These are phyloP conservation scores for Coenonympha glycerion DNA, from an alignment of 2,888 invertebrate species.

Conservation along the genomic window DNA sequence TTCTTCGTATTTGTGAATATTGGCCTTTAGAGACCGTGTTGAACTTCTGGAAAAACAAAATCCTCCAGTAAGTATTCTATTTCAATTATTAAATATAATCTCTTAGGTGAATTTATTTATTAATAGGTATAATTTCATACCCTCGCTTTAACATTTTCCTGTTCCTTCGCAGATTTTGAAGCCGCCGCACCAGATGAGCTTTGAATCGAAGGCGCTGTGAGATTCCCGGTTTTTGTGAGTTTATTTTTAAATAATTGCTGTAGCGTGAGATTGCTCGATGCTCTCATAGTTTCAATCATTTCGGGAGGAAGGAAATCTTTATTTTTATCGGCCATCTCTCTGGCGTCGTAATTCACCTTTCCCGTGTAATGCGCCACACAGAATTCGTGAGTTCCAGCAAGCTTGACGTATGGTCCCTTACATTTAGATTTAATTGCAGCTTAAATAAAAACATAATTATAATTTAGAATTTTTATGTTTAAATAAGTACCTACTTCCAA, in stretches of 20 bases:
- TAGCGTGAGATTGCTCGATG: slow-evolving; percentile 81
- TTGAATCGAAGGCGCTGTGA: slow-evolving; percentile 76
- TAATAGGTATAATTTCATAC: slow-evolving; percentile 45
- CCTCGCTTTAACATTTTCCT: slow-evolving; percentile 67
- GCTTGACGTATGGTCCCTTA: slow-evolving; percentile 73
- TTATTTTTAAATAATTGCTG: slow-evolving; percentile 88
- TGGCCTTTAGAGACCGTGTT: slow-evolving; percentile 84
- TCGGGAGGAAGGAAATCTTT: slow-evolving; percentile 93
- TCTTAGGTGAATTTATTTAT: neutral
- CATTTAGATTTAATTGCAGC: slow-evolving; percentile 74
- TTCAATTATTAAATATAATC: neutral
- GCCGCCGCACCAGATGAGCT: slow-evolving; percentile 39
- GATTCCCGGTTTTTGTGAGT: slow-evolving; percentile 88
- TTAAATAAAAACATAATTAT: too few species aligned
- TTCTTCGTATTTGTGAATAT: slow-evolving; percentile 89
- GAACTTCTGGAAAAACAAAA: slow-evolving; percentile 71
- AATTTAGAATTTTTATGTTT: neutral
- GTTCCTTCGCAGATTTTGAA: slow-evolving; percentile 60
- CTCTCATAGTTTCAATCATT: slow-evolving; percentile 89
- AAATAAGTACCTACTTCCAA: neutral
- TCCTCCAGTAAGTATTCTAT: neutral
- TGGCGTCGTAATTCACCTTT: slow-evolving; percentile 87
- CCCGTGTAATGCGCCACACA: slow-evolving; percentile 94
- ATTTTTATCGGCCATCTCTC: slow-evolving; percentile 91
- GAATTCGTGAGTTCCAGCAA: slow-evolving; percentile 81